Evolutionary conservation across 1,140 invertebrate species (phyloP).

Genomic region (Probaryconus sp.): DNA sequence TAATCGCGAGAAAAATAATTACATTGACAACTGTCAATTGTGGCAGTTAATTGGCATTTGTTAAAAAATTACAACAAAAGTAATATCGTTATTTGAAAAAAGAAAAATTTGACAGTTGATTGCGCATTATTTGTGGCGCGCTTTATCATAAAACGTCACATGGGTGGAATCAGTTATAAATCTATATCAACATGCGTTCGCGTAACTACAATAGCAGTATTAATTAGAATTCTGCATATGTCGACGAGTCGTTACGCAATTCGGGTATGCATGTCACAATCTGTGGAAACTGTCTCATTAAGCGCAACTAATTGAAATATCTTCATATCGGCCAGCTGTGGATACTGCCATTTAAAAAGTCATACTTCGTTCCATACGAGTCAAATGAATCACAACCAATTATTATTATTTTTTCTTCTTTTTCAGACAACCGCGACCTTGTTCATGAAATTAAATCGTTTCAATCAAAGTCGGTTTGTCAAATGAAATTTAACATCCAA

Average conservation of each 20-base stretch:
- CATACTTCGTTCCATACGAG: constrained; percentile 24
- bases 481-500: too few relatives aligned
- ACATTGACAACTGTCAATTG: too few relatives aligned
- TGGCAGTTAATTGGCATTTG: too few relatives aligned
- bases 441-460: not conserved
- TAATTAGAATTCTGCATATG: constrained; percentile 56
- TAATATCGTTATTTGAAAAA: too few relatives aligned
- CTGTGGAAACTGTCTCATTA: constrained; percentile 58
- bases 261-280: constrained; percentile 51
- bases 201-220: constrained; percentile 51
- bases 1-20: too few relatives aligned
- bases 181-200: constrained; percentile 46
- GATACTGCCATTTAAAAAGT: constrained; percentile 39
- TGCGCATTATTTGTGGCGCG: constrained; percentile 6
- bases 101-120: too few relatives aligned
- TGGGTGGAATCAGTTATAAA: constrained; percentile 49
- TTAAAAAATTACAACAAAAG: too few relatives aligned
- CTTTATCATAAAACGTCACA: constrained; percentile 21
- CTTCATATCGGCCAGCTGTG: constrained; percentile 54
- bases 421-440: not conserved
- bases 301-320: constrained; percentile 60
- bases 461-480: too few relatives aligned
- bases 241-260: constrained; percentile 56
- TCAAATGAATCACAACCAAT: constrained; percentile 30
- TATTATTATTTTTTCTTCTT: constrained; percentile 7